phyloP scores from a whole-genome alignment of 2,797 vertebrate genomes.

The Aselliscus stoliczkanus region DNA sequence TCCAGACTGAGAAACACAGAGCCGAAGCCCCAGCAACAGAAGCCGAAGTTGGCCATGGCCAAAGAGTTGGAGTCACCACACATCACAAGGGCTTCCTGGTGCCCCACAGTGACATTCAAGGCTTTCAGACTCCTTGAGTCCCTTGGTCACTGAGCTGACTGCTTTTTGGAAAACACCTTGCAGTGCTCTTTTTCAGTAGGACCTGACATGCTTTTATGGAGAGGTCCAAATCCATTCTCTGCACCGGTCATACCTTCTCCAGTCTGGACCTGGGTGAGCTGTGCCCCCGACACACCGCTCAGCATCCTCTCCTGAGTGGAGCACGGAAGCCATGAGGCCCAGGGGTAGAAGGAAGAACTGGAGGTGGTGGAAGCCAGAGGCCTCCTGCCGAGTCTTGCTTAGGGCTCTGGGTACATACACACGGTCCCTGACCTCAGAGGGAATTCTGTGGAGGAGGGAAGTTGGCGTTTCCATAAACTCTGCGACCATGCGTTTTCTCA shows the following conservation, averaged over 20 bases:
- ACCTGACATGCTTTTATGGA: neutral
- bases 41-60: neutral
- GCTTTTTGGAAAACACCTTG: neutral
- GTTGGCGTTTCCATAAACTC: neutral
- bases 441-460: neutral
- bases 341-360: neutral
- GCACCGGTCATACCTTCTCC: neutral
- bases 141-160: neutral
- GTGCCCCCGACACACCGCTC: fast-evolving
- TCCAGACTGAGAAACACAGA: neutral
- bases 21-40: neutral
- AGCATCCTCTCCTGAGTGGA: too few species aligned
- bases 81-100: neutral
- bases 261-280: neutral
- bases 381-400: neutral
- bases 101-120: neutral
- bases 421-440: neutral
- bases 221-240: neutral
- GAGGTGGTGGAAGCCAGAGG: neutral
- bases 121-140: neutral
- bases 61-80: neutral
- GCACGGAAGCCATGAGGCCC: neutral
- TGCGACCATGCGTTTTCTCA: neutral
- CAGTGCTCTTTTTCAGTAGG: fast-evolving
- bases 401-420: neutral